Conservation (phyloP, 1,140 invertebrate genomes). For the Stenopsyche tienmushanensis region DNA sequence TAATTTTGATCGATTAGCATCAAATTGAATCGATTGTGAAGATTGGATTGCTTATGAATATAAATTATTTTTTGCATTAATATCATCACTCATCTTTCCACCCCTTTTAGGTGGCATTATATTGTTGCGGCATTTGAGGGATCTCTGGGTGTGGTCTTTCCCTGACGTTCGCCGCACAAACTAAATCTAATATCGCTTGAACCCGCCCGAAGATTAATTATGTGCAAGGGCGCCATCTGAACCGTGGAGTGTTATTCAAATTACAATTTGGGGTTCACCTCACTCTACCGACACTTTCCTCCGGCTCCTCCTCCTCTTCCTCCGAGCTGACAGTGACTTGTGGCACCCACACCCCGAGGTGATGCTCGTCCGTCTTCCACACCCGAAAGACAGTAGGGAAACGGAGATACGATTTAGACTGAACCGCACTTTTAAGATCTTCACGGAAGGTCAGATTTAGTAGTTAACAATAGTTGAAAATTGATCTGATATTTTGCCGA, state of each 20-base stretch:
- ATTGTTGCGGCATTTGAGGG: too few species aligned
- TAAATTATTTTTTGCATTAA: too few species aligned
- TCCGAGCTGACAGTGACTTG: constrained; percentile 26
- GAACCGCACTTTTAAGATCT: too few species aligned
- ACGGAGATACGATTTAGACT: constrained; percentile 1
- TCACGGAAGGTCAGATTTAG: too few species aligned
- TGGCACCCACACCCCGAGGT: constrained; percentile 1
- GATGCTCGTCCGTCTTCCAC: constrained; percentile 16
- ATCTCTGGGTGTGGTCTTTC: neutral
- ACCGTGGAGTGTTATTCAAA: constrained; percentile 40
- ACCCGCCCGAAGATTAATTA: constrained; percentile 38
- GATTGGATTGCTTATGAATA: too few species aligned
- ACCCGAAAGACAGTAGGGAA: too few species aligned
- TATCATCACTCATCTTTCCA: too few species aligned
- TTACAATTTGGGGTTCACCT: constrained; percentile 34
- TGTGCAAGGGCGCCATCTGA: constrained; percentile 40
- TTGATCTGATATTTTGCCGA: too few species aligned
- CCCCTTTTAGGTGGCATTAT: too few species aligned
- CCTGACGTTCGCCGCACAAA: constrained; percentile 11
- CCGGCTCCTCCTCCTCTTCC: neutral
- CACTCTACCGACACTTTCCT: constrained; percentile 7
- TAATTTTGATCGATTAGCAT: too few species aligned
- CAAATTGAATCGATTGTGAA: too few species aligned
- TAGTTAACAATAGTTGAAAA: too few species aligned
- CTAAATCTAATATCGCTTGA: constrained; percentile 39